Percentiles rank a stretch among this genome's conserved stretches.
phyloP scores from a whole-genome alignment of 2,888 invertebrate species.

The Drosophila engyochracea region DNA sequence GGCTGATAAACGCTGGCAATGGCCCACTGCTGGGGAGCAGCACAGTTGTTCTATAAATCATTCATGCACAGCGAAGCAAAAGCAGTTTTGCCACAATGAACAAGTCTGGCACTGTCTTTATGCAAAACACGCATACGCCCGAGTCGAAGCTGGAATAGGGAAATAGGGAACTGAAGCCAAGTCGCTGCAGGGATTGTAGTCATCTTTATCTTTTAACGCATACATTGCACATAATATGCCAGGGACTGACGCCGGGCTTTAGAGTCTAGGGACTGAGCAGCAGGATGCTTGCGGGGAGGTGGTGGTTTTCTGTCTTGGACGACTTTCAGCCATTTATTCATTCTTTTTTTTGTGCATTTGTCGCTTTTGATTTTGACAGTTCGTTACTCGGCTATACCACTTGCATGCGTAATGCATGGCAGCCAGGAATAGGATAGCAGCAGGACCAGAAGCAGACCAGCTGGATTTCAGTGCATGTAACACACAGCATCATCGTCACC shows the following conservation, averaged over 20 bases:
- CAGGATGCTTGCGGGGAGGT: constrained; percentile 1
- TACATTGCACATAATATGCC: constrained; percentile 67
- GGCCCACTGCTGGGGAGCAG: constrained; percentile 22
- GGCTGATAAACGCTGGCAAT: constrained; percentile 49
- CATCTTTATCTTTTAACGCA: constrained; percentile 64
- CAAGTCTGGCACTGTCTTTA: constrained; percentile 46
- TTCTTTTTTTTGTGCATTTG: constrained; percentile 30
- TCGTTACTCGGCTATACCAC: constrained; percentile 78
- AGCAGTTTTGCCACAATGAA: constrained; percentile 63
- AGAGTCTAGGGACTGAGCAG: constrained; percentile 7
- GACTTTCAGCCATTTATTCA: constrained; percentile 48
- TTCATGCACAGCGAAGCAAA: constrained; percentile 72
- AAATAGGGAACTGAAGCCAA: constrained; percentile 28
- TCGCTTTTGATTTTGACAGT: constrained; percentile 80
- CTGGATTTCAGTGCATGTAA: constrained; percentile 32
- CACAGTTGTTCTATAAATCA: constrained; percentile 71
- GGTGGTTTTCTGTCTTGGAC: constrained; percentile 19
- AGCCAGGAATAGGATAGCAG: constrained; percentile 11
- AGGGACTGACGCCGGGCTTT: constrained; percentile 4
- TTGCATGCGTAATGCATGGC: constrained; percentile 77
- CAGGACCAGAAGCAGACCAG: constrained; percentile 17
- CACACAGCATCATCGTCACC: constrained; percentile 20
- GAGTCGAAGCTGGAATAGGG: background rate
- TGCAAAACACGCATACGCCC: constrained; percentile 59
- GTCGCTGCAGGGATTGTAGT: constrained; percentile 47